Conservation (phyloP, 2,797 vertebrate genomes). For the Enteromius afrohamiltoni region DNA sequence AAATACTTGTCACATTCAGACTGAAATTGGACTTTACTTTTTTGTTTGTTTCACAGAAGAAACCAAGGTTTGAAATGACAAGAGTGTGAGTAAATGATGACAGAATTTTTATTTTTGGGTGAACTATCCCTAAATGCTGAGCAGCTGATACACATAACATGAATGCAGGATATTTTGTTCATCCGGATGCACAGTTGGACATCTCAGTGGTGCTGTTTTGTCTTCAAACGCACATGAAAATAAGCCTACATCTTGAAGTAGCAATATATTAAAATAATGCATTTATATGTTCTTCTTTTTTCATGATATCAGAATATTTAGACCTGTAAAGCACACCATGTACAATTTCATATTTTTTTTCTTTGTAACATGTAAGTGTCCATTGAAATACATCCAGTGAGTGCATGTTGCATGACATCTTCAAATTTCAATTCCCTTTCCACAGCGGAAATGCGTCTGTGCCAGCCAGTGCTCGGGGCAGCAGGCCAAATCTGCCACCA, state of each 20-base stretch:
- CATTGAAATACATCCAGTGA: slow-evolving; percentile 70
- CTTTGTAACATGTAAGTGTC: slow-evolving; percentile 72
- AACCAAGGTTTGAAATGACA: neutral
- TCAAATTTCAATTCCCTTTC: slow-evolving; percentile 55
- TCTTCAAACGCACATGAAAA: slow-evolving; percentile 80
- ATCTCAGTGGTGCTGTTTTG: slow-evolving; percentile 72
- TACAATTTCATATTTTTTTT: slow-evolving; percentile 67
- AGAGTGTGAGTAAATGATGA: neutral
- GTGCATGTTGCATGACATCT: slow-evolving; percentile 63
- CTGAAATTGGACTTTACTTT: too few species aligned
- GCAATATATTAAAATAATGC: slow-evolving; percentile 82
- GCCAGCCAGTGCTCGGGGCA: slow-evolving; percentile 62
- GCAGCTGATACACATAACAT: slow-evolving; percentile 38
- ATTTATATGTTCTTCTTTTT: slow-evolving; percentile 64
- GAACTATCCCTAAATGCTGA: slow-evolving; percentile 47
- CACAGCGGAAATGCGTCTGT: slow-evolving; percentile 63
- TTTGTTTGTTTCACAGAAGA: neutral
- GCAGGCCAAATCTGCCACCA: slow-evolving; percentile 76
- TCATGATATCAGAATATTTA: slow-evolving; percentile 72
- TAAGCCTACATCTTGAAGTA: slow-evolving; percentile 75
- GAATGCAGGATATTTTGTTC: slow-evolving; percentile 46
- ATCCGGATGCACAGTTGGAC: slow-evolving; percentile 73
- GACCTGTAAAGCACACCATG: slow-evolving; percentile 77
- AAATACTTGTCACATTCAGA: neutral
- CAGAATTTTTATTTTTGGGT: neutral